Percentiles rank a stretch among this genome's conserved stretches.
phyloP scores from a whole-genome alignment of 2,797 vertebrate species.

The Benthosema pterotum region DNA sequence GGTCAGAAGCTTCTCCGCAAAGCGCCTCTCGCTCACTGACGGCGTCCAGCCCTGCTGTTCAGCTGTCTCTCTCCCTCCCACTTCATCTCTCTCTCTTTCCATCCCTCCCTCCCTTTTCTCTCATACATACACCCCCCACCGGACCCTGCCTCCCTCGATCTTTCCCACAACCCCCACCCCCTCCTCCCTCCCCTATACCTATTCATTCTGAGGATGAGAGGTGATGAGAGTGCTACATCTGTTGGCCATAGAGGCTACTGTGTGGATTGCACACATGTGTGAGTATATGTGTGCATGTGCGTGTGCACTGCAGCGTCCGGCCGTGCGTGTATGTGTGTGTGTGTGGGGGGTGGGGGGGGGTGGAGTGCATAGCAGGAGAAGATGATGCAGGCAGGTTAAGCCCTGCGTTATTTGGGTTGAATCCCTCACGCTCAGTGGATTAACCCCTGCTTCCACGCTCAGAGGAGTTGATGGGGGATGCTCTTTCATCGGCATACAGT shows the following conservation, averaged over 20 bases:
- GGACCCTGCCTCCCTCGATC: background rate
- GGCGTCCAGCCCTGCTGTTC: constrained; percentile 36
- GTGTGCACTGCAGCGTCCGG: background rate
- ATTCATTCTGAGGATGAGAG: constrained; percentile 28
- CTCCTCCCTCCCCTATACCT: constrained; percentile 28
- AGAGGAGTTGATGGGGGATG: background rate
- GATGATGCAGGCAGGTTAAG: constrained; percentile 73
- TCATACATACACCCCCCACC: background rate
- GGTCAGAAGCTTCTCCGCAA: constrained; percentile 12
- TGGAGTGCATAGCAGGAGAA: constrained; percentile 24
- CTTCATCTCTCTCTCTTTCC: background rate
- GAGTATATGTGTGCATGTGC: constrained; percentile 2
- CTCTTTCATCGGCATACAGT: background rate
- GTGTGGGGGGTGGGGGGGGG: constrained; percentile 1
- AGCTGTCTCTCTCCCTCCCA: background rate
- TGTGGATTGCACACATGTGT: constrained; percentile 15
- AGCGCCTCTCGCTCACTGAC: constrained; percentile 46
- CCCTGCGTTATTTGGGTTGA: constrained; percentile 68
- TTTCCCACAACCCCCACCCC: constrained; percentile 16
- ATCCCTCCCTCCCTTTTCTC: constrained; percentile 7
- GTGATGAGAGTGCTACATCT: constrained; percentile 57
- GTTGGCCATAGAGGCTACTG: constrained; percentile 18
- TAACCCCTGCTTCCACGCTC: constrained; percentile 57
- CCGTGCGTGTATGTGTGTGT: background rate
- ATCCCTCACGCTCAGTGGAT: constrained; percentile 70